phyloP scores from a whole-genome alignment of 2,888 invertebrate genomes.

The Drosophila paranaensis region DNA sequence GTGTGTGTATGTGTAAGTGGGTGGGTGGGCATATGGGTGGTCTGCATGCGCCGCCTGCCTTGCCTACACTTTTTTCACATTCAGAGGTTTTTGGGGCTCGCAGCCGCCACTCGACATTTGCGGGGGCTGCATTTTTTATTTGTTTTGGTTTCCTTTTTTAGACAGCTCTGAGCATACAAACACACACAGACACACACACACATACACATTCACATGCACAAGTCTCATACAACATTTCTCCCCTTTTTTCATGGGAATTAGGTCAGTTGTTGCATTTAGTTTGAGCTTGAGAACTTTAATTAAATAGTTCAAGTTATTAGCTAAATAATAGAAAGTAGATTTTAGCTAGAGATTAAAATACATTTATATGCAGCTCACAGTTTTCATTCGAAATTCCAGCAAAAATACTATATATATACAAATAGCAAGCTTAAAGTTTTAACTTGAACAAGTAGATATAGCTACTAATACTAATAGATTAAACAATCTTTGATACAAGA shows the following conservation, averaged over 20 bases:
- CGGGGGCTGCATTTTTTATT: conserved; percentile 60
- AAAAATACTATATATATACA: no score
- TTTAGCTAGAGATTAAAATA: neutral
- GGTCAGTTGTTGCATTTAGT: conserved; percentile 46
- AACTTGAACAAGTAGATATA: no score
- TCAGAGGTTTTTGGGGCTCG: conserved; percentile 20
- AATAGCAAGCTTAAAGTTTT: no score
- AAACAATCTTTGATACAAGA: no score
- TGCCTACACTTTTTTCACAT: conserved; percentile 27
- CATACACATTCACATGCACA: conserved; percentile 9
- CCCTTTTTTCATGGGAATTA: conserved; percentile 51
- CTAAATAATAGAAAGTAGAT: neutral
- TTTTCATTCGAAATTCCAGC: neutral
- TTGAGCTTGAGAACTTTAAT: neutral
- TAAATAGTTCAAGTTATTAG: neutral
- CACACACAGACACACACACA: neutral
- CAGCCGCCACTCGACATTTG: conserved; percentile 34
- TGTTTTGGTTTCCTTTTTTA: conserved; percentile 52
- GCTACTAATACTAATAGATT: no score
- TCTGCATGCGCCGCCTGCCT: conserved; percentile 9
- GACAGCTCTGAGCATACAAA: conserved; percentile 30
- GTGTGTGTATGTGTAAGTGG: neutral
- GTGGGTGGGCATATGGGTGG: neutral
- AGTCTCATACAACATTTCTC: conserved; percentile 16
- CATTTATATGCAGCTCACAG: conserved; percentile 1